A percentile compares a stretch with the other conserved stretches of the same genome.
Evolutionary conservation across 2,888 invertebrate genomes (phyloP).

Genomic region (Calameuta idolon): DNA sequence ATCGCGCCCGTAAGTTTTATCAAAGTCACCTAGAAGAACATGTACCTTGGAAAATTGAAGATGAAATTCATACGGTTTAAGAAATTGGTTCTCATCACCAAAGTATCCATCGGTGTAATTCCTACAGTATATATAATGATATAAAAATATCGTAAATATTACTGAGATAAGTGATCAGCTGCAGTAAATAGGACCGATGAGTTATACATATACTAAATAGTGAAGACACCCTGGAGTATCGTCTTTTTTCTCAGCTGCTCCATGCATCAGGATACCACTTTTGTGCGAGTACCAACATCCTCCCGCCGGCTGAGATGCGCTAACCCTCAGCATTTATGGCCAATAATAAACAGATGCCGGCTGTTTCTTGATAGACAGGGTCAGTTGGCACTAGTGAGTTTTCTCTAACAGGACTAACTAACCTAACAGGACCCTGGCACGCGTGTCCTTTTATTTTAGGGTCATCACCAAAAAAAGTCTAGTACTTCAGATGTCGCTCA

Average conservation of each 20-base stretch:
- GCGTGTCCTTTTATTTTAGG: conserved; percentile 30
- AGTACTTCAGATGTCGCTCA: not conserved
- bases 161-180: not conserved
- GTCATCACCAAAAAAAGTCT: conserved; percentile 12
- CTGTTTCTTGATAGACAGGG: conserved; percentile 42
- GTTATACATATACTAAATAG: not conserved
- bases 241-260: conserved; percentile 23
- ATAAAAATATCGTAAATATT: not conserved
- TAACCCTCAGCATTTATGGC: conserved; percentile 28
- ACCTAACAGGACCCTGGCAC: conserved; percentile 31
- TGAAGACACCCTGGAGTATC: not conserved
- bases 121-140: not conserved
- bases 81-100: not conserved
- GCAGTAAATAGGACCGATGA: not conserved
- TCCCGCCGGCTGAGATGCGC: conserved; percentile 18
- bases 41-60: not conserved
- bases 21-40: not conserved
- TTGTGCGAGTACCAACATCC: conserved; percentile 27
- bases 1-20: not conserved
- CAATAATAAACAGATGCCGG: conserved; percentile 43
- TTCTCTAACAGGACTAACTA: conserved; percentile 25
- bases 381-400: conserved; percentile 39
- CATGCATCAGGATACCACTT: conserved; percentile 19
- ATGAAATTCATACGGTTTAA: not conserved
- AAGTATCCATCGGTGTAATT: not conserved